These are phyloP conservation scores for Hemibagrus wyckioides DNA, from an alignment of 2,113 vertebrate species.

Conservation along the genomic window DNA sequence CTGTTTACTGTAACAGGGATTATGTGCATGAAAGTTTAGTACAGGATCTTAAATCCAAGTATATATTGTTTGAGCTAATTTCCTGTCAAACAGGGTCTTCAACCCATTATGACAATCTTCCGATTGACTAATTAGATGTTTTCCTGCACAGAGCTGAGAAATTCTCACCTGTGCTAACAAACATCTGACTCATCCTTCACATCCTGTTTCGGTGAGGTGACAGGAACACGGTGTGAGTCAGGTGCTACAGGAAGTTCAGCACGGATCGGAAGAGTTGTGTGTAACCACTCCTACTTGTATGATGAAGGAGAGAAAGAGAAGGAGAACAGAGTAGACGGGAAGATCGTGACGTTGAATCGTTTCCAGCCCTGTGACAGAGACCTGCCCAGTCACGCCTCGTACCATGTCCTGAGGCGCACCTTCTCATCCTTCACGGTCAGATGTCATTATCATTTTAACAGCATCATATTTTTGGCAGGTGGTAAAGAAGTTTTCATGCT, in stretches of 20 bases:
- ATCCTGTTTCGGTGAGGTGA: neutral
- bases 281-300: neutral
- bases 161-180: slow-evolving; percentile 12
- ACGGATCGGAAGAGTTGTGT: neutral
- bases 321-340: neutral
- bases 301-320: neutral
- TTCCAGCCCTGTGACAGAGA: neutral
- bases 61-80: neutral
- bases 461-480: neutral
- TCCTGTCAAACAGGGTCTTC: neutral
- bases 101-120: neutral
- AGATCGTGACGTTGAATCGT: neutral
- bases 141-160: neutral
- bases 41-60: neutral
- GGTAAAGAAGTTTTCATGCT: slow-evolving; percentile 3
- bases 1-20: too few relatives aligned
- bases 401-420: neutral
- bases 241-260: slow-evolving; percentile 3
- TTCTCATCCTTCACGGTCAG: neutral
- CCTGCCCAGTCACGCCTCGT: neutral
- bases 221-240: neutral
- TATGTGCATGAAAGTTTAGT: too few relatives aligned
- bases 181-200: slow-evolving; percentile 9
- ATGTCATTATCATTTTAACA: neutral
- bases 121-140: neutral